phyloP scores from a whole-genome alignment of 2,113 vertebrate species.

The Cyprinodon tularosa region DNA sequence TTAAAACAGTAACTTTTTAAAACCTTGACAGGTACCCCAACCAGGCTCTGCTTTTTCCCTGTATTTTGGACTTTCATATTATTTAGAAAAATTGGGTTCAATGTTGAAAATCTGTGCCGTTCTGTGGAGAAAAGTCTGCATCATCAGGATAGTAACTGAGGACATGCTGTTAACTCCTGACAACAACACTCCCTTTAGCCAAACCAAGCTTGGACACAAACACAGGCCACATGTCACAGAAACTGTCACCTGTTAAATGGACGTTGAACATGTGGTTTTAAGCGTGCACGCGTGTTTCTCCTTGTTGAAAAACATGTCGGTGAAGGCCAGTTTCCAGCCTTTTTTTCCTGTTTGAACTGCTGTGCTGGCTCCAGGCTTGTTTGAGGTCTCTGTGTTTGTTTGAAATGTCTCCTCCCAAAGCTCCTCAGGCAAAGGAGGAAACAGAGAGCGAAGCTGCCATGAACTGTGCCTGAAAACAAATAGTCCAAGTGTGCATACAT shows the following conservation, averaged over 20 bases:
- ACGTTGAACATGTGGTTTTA: neutral
- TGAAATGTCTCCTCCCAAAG: slow-evolving; percentile 47
- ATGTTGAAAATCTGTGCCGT: neutral
- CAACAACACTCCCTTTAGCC: neutral
- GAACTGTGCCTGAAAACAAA: slow-evolving; percentile 58
- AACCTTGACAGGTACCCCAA: neutral
- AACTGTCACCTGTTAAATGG: slow-evolving; percentile 1
- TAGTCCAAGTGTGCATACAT: slow-evolving; percentile 44
- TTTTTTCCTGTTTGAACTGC: slow-evolving; percentile 28
- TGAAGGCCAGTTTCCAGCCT: slow-evolving; percentile 16
- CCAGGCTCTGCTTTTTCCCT: neutral
- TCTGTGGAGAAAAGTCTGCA: neutral
- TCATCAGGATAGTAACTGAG: slow-evolving; percentile 10
- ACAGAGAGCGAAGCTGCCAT: slow-evolving; percentile 23
- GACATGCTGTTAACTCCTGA: too few relatives aligned
- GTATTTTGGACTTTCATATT: neutral
- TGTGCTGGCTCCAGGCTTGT: slow-evolving; percentile 33
- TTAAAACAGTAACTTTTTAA: neutral
- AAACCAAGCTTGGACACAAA: neutral
- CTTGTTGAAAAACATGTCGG: neutral
- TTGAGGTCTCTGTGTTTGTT: slow-evolving; percentile 50
- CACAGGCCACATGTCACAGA: slow-evolving; percentile 6
- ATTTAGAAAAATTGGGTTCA: neutral
- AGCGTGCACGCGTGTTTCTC: slow-evolving; percentile 8
- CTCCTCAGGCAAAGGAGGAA: slow-evolving; percentile 33